Evolutionary conservation across 2,113 vertebrate genomes (phyloP).

Genomic region (Lethenteron camtschaticum): DNA sequence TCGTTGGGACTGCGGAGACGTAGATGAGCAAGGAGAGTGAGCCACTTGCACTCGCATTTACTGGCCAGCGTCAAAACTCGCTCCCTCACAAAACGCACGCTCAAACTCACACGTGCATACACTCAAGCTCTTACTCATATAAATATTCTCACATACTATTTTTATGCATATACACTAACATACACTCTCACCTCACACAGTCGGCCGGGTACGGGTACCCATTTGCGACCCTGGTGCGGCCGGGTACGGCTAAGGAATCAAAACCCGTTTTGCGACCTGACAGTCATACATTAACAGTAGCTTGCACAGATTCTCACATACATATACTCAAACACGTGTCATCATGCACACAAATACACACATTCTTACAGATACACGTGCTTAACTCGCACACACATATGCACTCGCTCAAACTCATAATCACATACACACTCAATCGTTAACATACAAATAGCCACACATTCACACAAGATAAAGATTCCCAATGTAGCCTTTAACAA

Average conservation of each 20-base stretch:
- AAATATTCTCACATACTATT: not conserved
- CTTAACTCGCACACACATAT: not conserved
- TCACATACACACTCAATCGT: not conserved
- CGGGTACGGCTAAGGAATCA: too few species aligned
- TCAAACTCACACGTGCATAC: not conserved
- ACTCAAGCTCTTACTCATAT: not conserved
- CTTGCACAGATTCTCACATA: not conserved
- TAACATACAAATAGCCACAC: not conserved
- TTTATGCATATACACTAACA: not conserved
- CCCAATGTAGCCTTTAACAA: too few species aligned
- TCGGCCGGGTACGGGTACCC: too few species aligned
- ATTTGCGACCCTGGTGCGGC: too few species aligned
- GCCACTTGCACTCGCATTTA: not conserved
- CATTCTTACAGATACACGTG: not conserved
- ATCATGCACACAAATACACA: not conserved
- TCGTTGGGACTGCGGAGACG: slow-evolving; percentile 23
- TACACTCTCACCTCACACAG: not conserved
- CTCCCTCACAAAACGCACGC: not conserved
- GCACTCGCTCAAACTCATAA: not conserved
- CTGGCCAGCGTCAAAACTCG: not conserved
- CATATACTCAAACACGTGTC: not conserved
- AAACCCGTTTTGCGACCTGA: too few species aligned
- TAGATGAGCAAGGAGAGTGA: not conserved
- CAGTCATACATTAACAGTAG: too few species aligned
- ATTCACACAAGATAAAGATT: not conserved